Percentiles rank a stretch among this genome's conserved stretches.
Evolutionary conservation across 2,888 invertebrate genomes (phyloP).

Genomic region (Atrina japonica): DNA sequence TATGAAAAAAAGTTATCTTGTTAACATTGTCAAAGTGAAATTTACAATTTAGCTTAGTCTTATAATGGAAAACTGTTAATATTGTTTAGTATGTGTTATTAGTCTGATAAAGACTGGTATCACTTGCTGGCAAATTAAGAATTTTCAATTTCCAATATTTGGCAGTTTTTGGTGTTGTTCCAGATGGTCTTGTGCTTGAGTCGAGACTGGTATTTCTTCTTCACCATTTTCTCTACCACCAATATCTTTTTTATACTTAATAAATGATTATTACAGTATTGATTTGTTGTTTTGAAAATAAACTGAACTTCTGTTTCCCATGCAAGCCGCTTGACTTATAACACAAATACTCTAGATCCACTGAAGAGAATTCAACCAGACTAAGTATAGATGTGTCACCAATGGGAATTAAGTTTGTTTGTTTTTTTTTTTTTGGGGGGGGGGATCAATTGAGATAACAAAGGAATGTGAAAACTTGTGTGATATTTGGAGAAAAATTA

Average conservation of each 20-base stretch:
- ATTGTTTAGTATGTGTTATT: neutral
- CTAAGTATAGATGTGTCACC: no score
- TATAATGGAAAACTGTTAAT: neutral
- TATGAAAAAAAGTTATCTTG: neutral
- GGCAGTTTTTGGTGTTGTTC: slow-evolving; percentile 48
- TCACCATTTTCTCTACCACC: slow-evolving; percentile 50
- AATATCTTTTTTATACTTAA: slow-evolving; percentile 49
- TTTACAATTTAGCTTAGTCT: no score
- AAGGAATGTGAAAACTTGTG: no score
- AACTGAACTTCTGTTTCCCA: no score
- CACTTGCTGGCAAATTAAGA: slow-evolving; percentile 3
- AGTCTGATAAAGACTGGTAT: neutral
- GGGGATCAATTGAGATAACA: no score
- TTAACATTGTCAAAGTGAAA: slow-evolving; percentile 3
- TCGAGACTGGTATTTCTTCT: slow-evolving; percentile 42
- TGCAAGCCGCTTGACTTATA: no score
- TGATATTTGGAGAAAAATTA: no score
- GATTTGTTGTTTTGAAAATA: no score
- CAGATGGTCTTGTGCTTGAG: slow-evolving; percentile 42
- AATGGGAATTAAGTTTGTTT: no score
- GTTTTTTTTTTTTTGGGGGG: no score
- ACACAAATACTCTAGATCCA: no score
- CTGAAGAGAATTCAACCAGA: no score
- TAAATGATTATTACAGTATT: slow-evolving; percentile 43
- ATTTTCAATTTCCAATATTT: slow-evolving; percentile 31